A percentile compares a stretch with the other conserved stretches of the same genome.
Evolutionary conservation across 2,113 vertebrate genomes (phyloP).

Genomic region (Burhinus oedicnemus): DNA sequence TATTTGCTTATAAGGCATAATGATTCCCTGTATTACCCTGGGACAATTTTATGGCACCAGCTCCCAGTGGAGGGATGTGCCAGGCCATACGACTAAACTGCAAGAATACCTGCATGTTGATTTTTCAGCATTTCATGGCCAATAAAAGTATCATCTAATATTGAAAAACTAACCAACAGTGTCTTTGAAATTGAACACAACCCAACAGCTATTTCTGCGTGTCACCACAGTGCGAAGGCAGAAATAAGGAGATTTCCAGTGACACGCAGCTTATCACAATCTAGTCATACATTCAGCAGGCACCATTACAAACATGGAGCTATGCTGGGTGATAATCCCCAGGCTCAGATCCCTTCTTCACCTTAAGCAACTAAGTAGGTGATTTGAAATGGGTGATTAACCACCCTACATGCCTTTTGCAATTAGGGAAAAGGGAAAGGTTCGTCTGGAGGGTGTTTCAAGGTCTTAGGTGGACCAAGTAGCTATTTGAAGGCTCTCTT

Average conservation of each 20-base stretch:
- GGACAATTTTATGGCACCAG: not conserved
- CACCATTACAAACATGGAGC: not conserved
- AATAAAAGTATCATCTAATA: not conserved
- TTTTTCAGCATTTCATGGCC: not conserved
- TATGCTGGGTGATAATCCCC: accelerated
- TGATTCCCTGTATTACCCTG: not conserved
- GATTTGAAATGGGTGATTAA: not conserved
- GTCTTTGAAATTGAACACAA: not conserved
- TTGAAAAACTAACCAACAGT: not conserved
- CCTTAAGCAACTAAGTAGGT: not conserved
- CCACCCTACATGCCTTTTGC: not conserved
- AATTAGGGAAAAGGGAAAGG: not conserved
- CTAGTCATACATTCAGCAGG: not conserved
- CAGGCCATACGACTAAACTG: not conserved
- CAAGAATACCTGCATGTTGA: not conserved
- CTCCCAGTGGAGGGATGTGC: not conserved
- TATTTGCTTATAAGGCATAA: not conserved
- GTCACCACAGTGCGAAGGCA: not conserved
- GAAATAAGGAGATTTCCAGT: not conserved
- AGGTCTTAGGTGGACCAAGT: not conserved
- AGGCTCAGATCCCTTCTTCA: not conserved
- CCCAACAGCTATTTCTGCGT: not conserved
- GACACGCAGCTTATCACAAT: not conserved
- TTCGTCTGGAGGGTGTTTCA: not conserved
- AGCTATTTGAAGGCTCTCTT: not conserved